Percentiles rank a stretch among this genome's conserved stretches.
phyloP scores from a whole-genome alignment of 2,797 vertebrate genomes.

The Podargus strigoides region DNA sequence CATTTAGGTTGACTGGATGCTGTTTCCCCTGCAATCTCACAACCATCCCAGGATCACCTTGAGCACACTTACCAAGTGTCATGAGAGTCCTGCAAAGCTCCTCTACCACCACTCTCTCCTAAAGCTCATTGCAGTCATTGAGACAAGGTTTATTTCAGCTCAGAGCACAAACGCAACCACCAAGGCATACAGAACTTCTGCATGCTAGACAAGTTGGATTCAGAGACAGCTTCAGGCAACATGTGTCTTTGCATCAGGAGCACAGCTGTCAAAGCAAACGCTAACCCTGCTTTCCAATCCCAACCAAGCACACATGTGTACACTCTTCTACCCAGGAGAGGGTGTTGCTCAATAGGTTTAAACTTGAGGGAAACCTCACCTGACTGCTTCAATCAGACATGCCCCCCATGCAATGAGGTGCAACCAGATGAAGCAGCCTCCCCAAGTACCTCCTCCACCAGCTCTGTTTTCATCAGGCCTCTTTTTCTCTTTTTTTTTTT shows the following conservation, averaged over 20 bases:
- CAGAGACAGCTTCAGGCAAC: accelerated
- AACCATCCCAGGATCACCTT: accelerated
- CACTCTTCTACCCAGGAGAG: accelerated
- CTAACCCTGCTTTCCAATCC: accelerated
- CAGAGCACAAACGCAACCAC: accelerated
- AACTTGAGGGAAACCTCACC: not conserved
- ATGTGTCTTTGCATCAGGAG: accelerated
- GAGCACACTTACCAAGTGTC: accelerated
- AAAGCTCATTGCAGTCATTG: not conserved
- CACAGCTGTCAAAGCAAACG: not conserved
- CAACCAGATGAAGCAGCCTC: not conserved
- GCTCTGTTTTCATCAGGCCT: not conserved
- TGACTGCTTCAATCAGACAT: not conserved
- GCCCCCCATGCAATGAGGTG: not conserved
- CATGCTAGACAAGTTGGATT: accelerated
- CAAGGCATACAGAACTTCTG: accelerated
- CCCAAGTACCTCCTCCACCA: not conserved
- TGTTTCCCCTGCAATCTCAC: not conserved
- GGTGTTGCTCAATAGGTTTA: not conserved
- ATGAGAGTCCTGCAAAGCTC: not conserved
- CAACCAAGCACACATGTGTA: accelerated
- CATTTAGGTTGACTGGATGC: accelerated
- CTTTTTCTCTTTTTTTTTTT: not conserved
- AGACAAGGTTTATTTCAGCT: not conserved
- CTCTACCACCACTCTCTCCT: not conserved